Percentiles rank a stretch among this genome's conserved stretches.
Conservation (phyloP, 53 echinoderm and acorn worm species). For the Hippasteria phrygiana region DNA sequence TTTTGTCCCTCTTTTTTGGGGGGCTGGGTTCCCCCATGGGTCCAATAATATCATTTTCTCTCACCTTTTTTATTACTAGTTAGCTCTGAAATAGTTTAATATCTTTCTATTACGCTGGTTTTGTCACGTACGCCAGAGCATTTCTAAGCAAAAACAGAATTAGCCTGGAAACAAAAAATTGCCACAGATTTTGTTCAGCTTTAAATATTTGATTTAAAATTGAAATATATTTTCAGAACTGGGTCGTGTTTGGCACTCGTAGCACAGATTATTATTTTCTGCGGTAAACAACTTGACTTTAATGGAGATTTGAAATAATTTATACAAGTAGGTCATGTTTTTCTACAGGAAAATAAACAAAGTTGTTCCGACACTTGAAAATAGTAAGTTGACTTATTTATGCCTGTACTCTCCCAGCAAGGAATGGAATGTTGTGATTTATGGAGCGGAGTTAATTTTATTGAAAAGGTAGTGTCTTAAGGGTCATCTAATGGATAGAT, state of each 20-base stretch:
- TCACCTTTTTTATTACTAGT: not conserved
- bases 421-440: constrained; percentile 12
- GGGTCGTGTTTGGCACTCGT: constrained; percentile 5
- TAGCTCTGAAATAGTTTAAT: not conserved
- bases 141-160: not conserved
- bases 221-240: not conserved
- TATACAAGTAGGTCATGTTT: constrained; percentile 6
- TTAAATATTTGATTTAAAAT: constrained; percentile 15
- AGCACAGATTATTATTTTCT: not conserved
- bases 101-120: not conserved
- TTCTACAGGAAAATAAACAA: constrained; percentile 33
- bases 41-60: constrained; percentile 34
- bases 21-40: constrained; percentile 2
- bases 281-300: not conserved
- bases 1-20: not conserved
- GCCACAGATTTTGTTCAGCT: not conserved
- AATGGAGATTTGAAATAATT: not conserved
- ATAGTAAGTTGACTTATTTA: constrained; percentile 40
- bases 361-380: constrained; percentile 30
- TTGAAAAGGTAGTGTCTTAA: constrained; percentile 1
- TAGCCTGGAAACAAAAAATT: not conserved
- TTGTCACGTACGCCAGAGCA: constrained; percentile 19
- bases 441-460: constrained; percentile 1
- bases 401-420: not conserved
- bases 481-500: not conserved